Percentiles rank a stretch among this genome's conserved stretches.
Evolutionary conservation across 2,113 vertebrate species (phyloP).

Genomic region (Callopanchax toddi): DNA sequence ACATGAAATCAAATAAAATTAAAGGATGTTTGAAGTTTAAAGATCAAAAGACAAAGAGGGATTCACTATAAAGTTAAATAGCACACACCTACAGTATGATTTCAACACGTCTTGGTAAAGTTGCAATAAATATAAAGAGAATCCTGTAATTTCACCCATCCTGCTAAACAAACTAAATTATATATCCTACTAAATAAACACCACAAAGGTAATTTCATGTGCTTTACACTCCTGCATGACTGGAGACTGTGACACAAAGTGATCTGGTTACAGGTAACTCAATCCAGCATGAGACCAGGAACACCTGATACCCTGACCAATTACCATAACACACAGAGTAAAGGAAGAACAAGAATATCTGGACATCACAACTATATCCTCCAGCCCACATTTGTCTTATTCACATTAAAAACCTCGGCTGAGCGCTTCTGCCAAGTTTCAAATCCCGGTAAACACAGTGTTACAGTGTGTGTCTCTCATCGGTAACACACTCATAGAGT

Average conservation of each 20-base stretch:
- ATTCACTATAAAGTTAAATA: background rate
- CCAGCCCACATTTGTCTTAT: background rate
- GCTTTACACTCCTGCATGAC: background rate
- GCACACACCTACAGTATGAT: background rate
- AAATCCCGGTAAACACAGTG: constrained; percentile 36
- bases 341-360: constrained; percentile 8
- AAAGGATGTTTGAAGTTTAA: constrained; percentile 4
- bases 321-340: background rate
- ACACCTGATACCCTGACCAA: constrained; percentile 7
- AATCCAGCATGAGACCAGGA: constrained; percentile 28
- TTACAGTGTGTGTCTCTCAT: constrained; percentile 24
- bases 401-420: constrained; percentile 18
- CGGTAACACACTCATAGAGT: constrained; percentile 23
- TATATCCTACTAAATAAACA: constrained; percentile 22
- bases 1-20: constrained; percentile 25
- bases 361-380: constrained; percentile 5
- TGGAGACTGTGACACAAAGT: background rate
- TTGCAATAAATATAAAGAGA: background rate
- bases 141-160: constrained; percentile 37
- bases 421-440: constrained; percentile 25
- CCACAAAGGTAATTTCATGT: constrained; percentile 10
- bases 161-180: constrained; percentile 5
- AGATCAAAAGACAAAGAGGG: constrained; percentile 6
- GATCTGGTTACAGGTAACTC: constrained; percentile 48
- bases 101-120: background rate